Conservation (phyloP, 2,888 invertebrate species). For the Rugalucina vietnamica region DNA sequence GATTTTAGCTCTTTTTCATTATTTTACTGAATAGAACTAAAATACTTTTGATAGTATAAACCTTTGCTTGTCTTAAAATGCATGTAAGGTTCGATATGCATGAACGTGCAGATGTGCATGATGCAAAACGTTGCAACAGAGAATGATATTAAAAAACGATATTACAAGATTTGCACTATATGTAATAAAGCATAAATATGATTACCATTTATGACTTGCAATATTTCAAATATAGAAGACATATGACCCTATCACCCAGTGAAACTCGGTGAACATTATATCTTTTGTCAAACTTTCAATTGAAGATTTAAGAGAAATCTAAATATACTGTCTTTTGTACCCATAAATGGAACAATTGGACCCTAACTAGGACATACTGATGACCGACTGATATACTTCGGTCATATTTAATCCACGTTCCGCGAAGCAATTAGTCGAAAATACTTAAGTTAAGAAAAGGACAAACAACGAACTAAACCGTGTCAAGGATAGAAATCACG, state of each 20-base stretch:
- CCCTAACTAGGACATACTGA: not conserved
- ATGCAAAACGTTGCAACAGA: no score
- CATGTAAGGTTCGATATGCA: no score
- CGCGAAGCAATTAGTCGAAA: not conserved
- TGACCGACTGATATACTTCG: not conserved
- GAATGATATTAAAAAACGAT: no score
- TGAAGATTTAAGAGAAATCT: not conserved
- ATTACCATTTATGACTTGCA: no score
- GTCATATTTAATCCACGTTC: not conserved
- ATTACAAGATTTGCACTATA: no score
- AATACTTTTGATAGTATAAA: no score
- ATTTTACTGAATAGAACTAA: no score
- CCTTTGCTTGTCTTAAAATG: no score
- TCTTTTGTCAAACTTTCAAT: not conserved
- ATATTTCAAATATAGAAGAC: no score
- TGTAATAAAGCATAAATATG: no score
- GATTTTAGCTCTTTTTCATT: no score
- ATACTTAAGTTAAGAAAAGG: not conserved
- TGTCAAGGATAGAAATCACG: slow-evolving; percentile 16
- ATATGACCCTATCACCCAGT: not conserved
- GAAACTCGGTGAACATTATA: not conserved
- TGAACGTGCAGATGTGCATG: no score
- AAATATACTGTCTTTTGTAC: not conserved
- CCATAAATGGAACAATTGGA: not conserved
- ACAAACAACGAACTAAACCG: not conserved